Percentiles rank a stretch among this genome's conserved stretches.
These are phyloP conservation scores for Heterochromis multidens DNA, from an alignment of 2,113 vertebrate genomes.

Conservation along the genomic window DNA sequence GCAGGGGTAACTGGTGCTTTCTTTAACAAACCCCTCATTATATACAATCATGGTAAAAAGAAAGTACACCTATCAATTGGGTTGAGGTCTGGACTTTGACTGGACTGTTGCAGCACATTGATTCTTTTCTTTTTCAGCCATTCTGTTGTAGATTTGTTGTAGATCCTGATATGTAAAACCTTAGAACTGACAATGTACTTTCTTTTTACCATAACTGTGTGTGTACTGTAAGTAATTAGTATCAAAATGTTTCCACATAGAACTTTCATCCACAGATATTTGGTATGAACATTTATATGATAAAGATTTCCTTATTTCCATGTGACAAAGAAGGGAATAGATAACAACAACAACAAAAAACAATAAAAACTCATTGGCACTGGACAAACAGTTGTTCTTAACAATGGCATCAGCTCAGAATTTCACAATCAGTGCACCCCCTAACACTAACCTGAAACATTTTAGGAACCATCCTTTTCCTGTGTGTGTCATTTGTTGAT, in stretches of 20 bases:
- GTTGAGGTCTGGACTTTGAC: not conserved
- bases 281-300: not conserved
- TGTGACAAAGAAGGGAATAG: rapidly evolving
- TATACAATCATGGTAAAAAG: not conserved
- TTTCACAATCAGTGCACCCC: not conserved
- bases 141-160: not conserved
- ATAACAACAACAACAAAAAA: not conserved
- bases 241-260: not conserved
- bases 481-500: not conserved
- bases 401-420: not conserved
- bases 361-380: not conserved
- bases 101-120: not conserved
- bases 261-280: not conserved
- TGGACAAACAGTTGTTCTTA: not conserved
- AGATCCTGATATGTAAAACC: not conserved
- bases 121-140: not conserved
- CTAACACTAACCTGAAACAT: not conserved
- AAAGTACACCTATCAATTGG: not conserved
- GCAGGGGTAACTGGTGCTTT: too few species aligned
- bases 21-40: too few species aligned
- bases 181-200: not conserved
- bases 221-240: not conserved
- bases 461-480: not conserved
- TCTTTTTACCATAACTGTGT: too few species aligned
- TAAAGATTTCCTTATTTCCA: not conserved